These are phyloP conservation scores for Prosapia bicincta DNA, from an alignment of 2,888 invertebrate genomes.

Conservation along the genomic window DNA sequence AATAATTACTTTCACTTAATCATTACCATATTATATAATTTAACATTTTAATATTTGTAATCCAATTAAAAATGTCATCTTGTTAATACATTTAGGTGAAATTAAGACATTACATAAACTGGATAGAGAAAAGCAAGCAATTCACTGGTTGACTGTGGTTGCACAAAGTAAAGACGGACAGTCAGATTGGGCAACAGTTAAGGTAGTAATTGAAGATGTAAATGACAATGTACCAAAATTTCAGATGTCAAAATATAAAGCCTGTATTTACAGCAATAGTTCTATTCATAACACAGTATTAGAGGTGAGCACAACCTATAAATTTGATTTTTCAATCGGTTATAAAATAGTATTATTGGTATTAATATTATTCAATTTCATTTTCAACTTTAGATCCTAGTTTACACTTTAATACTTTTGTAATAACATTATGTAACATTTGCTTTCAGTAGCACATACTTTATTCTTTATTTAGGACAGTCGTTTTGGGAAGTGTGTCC, in stretches of 20 bases:
- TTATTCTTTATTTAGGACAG: too few species aligned
- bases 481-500: too few species aligned
- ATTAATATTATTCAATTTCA: too few species aligned
- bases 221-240: constrained; percentile 16
- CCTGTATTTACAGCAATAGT: neutral
- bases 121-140: neutral
- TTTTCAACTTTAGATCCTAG: too few species aligned
- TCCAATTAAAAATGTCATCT: too few species aligned
- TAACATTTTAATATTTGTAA: neutral
- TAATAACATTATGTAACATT: too few species aligned
- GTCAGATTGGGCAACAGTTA: constrained; percentile 6
- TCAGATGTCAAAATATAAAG: constrained; percentile 1
- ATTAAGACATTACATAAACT: constrained; percentile 1
- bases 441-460: too few species aligned
- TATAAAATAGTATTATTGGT: too few species aligned
- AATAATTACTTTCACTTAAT: neutral
- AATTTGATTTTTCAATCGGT: too few species aligned
- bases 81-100: constrained; percentile 9
- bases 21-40: neutral
- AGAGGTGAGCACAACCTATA: too few species aligned
- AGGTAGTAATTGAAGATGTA: constrained; percentile 7
- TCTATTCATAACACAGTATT: too few species aligned
- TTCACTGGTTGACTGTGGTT: constrained; percentile 6
- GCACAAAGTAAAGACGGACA: constrained; percentile 2
- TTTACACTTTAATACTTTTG: too few species aligned